Conservation (phyloP, 2,797 vertebrate genomes). For the Rhabdomys pumilio region DNA sequence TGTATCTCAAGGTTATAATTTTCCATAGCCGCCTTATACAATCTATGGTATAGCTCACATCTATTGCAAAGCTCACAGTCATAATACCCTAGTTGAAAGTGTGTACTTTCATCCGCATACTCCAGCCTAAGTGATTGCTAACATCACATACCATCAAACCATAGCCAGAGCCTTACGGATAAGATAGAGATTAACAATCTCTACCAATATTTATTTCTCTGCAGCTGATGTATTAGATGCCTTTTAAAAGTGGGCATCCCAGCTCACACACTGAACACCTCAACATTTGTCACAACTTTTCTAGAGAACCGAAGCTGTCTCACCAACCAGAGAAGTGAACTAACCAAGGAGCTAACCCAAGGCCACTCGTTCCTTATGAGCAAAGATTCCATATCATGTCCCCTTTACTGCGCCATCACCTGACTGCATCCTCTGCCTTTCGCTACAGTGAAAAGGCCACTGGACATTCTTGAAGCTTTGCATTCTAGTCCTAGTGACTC, state of each 20-base stretch:
- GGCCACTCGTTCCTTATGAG: not conserved
- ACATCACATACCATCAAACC: conserved; percentile 33
- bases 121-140: not conserved
- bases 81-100: conserved; percentile 43
- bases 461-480: not conserved
- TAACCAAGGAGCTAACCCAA: not conserved
- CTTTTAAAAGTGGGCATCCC: not conserved
- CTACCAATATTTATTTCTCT: not conserved
- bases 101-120: conserved; percentile 12
- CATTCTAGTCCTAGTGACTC: not conserved
- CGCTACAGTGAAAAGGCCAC: not conserved
- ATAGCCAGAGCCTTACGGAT: not conserved
- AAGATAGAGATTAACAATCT: not conserved
- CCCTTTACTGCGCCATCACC: not conserved
- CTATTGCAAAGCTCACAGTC: not conserved
- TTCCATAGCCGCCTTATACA: conserved; percentile 58
- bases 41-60: not conserved
- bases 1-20: conserved; percentile 40
- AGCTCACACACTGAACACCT: not conserved
- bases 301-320: not conserved
- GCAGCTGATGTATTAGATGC: not conserved
- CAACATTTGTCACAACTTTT: not conserved
- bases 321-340: not conserved
- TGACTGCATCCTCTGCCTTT: conserved; percentile 6
- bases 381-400: not conserved